phyloP scores from a whole-genome alignment of 2,113 vertebrate species.

The Corythornis madagascariensis region DNA sequence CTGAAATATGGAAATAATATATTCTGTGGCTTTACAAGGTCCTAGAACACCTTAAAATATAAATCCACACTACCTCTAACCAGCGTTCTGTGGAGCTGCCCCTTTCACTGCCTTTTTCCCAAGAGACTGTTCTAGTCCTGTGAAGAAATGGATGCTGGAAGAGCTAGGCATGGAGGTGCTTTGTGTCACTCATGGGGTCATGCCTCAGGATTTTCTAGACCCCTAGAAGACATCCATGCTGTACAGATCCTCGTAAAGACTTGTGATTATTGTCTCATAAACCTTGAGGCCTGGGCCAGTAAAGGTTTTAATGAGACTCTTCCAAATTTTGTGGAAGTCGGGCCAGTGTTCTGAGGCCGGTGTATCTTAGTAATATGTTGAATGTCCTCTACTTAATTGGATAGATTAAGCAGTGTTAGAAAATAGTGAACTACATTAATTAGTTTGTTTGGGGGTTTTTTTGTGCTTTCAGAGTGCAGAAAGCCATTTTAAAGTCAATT shows the following conservation, averaged over 20 bases:
- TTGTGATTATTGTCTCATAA: neutral
- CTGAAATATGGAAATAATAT: conserved; percentile 57
- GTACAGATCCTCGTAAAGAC: neutral
- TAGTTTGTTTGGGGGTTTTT: neutral
- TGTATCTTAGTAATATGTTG: neutral
- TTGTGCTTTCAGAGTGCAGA: neutral
- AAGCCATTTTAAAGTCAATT: conserved; percentile 25
- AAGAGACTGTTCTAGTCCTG: neutral
- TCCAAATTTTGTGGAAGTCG: neutral
- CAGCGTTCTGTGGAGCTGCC: neutral
- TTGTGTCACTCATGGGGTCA: rapidly evolving
- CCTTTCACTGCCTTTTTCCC: neutral
- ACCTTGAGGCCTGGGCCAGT: neutral
- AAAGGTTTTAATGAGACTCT: neutral
- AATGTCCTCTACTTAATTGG: neutral
- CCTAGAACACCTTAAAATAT: conserved; percentile 3
- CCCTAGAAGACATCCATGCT: neutral
- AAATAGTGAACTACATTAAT: neutral
- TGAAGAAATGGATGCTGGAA: neutral
- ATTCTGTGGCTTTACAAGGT: conserved; percentile 37
- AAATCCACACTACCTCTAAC: neutral
- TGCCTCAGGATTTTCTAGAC: neutral
- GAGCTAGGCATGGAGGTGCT: neutral
- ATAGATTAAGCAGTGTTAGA: neutral
- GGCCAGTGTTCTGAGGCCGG: neutral